Evolutionary conservation across 2,888 invertebrate genomes (phyloP), one percentile per base, ranked within the genome.

Genomic region (Ennomos erosarius): DNA sequence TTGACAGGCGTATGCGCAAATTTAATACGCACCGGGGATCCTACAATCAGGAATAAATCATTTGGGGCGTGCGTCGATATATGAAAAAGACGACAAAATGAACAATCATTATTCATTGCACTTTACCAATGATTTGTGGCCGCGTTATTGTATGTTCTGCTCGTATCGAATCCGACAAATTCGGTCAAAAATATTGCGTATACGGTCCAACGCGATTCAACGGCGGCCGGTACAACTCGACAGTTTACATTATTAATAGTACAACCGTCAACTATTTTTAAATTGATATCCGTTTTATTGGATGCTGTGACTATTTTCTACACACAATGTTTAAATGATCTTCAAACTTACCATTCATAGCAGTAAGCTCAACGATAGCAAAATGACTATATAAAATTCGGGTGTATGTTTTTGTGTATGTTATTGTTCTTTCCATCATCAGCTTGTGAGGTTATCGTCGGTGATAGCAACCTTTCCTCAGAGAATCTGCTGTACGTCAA

Each of bases 31-130:
- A 12, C 44, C 9, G 12, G 34, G 11, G 10, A 10, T 9, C 9
- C 10, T 42, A 13, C 9, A 13, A 9, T 9, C 16, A 4, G 26
- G 16, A 8, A 13, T 69, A 67, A 67, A 68, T 67, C 65, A 59
- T 26, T 11, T 26, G 48, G 39, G 13, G 10, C 55, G 34, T 52
- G 49, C 58, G 54, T 64, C 71, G 72, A 76, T 72, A 70, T 73
- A 64, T 70, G 73, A 74, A 78, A 78, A 77, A 73, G 74, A 73
- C 75, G 76, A 76, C 69, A 72, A 77, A 81, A 84, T 78, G 75
- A 82, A 81, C 78, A 78, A 81, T 80, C 75, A 83, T 83, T 81
- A 84, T 82, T 84, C 82, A 84, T 82, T 75, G 82, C 79, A 81
- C 76, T 83, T 78, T 76, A 80, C 81, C 81, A 78, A 69, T 81